Conservation (phyloP, 2,888 invertebrate species). For the Aphidoletes aphidimyza region DNA sequence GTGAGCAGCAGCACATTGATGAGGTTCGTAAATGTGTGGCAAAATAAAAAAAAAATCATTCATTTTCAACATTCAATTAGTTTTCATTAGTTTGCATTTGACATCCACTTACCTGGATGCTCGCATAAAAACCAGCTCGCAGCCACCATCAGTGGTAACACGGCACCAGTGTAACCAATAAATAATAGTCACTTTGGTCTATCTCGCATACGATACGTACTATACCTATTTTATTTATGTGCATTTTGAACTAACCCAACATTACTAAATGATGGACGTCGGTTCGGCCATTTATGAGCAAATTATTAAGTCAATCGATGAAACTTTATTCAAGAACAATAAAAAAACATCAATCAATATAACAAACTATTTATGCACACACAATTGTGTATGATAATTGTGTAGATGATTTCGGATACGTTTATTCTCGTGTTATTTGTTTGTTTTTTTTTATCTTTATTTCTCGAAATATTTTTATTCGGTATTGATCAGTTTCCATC, state of each 20-base stretch:
- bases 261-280: neutral
- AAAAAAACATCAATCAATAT: slow-evolving; percentile 33
- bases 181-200: neutral
- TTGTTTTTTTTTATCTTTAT: neutral
- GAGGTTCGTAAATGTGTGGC: neutral
- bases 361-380: neutral
- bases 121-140: neutral
- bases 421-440: neutral
- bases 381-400: neutral
- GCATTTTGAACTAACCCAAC: too few relatives aligned
- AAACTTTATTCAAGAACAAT: neutral
- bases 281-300: neutral
- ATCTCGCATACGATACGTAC: too few relatives aligned
- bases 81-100: slow-evolving; percentile 13
- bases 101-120: neutral
- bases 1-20: too few relatives aligned
- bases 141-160: too few relatives aligned
- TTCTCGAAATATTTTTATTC: neutral
- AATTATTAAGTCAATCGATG: neutral
- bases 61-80: slow-evolving; percentile 33
- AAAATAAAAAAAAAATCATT: neutral
- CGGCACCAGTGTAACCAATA: neutral
- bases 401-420: neutral
- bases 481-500: neutral
- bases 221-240: too few relatives aligned